phyloP scores from a whole-genome alignment of 2,797 vertebrate species.

The Falco peregrinus region DNA sequence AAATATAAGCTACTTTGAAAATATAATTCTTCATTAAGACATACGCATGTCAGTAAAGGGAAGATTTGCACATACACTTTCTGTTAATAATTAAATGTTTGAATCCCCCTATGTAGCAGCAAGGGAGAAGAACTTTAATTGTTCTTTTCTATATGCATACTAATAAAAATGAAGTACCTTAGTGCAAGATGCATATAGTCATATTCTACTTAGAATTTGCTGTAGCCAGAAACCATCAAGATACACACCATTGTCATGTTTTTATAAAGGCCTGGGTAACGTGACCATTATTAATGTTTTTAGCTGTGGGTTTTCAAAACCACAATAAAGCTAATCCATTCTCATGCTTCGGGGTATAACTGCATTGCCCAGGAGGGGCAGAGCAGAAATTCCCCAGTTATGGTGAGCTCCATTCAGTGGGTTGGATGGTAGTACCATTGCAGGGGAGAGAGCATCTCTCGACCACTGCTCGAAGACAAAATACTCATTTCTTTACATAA shows the following conservation, averaged over 20 bases:
- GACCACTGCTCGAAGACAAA: neutral
- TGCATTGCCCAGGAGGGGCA: neutral
- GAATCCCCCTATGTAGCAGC: neutral
- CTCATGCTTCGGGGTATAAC: neutral
- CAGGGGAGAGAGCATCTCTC: neutral
- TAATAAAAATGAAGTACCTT: conserved; percentile 2
- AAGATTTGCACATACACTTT: neutral
- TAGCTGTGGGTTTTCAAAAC: neutral
- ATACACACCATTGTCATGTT: neutral
- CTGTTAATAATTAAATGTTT: neutral
- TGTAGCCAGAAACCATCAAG: neutral
- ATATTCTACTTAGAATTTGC: neutral
- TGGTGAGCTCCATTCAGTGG: neutral
- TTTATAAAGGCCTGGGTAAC: neutral
- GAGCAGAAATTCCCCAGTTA: neutral
- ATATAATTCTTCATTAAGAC: neutral
- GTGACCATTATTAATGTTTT: neutral
- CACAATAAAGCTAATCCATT: neutral
- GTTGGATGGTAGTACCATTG: neutral
- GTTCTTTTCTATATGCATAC: neutral
- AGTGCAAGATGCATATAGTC: neutral
- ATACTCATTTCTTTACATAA: neutral
- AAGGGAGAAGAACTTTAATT: neutral
- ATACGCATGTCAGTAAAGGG: neutral
- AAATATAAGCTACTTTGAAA: neutral